Evolutionary conservation across 2,113 vertebrate species (phyloP), one percentile per base, ranked within the genome.

Genomic region (Callipepla squamata): DNA sequence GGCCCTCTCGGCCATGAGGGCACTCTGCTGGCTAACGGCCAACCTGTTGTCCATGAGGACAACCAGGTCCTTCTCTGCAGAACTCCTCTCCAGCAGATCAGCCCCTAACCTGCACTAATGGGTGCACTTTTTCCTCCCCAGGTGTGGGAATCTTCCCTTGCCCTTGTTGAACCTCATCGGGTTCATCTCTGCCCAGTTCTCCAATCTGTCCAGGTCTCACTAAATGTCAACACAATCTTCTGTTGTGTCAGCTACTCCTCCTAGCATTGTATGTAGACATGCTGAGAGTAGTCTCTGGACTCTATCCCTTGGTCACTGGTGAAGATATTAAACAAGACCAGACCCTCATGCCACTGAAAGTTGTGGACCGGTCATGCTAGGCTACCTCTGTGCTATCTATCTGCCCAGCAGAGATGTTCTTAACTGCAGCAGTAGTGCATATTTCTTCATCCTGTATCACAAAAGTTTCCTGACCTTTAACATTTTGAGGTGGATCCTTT

Each of bases 401-500:
- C 83, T 95, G 82, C 90, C 0, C 0, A 80, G 79, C 80, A 94
- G 66, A 82, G 93, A 92, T 80, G 79, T 86, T 90, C 66, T 85
- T 84, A 95, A 83, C 80, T 80, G 70, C 80, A 55, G 58, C 1
- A 0, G 67, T 72, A 92, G 78, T 5, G 3, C 87, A 67, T 85
- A 81, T 92, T 93, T 92, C 89, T 95, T 94, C 87, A 92, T 95
- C 87, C 81, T 83, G 79, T 96, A 85, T 90, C 94, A 92, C 78
- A 80, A 51, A 92, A 67, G 61, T 57, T 96, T 94, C 95, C 96
- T 91, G 91, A 85, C 70, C 93, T 92, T 96, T 63, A 92, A 50
- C 89, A 75, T 89, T 95, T 81, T 77, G 81, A 91, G 92, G 92
- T 70, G 93, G 96, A 82, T 95, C 93, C 61, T 87, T 96, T 95